Percentiles rank a stretch among this genome's conserved stretches.
Conservation (phyloP, 2,113 vertebrate species). For the Proteles cristata region DNA sequence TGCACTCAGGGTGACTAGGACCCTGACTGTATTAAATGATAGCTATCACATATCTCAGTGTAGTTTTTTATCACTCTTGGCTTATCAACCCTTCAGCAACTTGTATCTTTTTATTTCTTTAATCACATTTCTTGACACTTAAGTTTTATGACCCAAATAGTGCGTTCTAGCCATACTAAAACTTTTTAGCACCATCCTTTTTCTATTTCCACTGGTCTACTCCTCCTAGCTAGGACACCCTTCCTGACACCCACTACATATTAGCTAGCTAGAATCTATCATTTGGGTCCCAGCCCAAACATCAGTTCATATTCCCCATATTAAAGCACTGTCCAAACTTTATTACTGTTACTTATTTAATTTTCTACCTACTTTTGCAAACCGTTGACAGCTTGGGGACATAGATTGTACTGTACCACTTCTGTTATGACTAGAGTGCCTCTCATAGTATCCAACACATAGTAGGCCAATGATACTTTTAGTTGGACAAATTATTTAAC, state of each 20-base stretch:
- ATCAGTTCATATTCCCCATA: neutral
- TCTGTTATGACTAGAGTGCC: neutral
- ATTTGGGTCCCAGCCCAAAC: neutral
- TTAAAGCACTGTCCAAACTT: neutral
- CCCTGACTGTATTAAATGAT: conserved; percentile 54
- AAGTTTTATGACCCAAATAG: neutral
- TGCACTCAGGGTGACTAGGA: neutral
- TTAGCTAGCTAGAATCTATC: neutral
- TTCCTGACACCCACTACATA: neutral
- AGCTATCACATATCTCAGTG: conserved; percentile 24
- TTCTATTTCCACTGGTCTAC: neutral
- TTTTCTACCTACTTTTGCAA: neutral
- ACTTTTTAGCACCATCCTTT: neutral
- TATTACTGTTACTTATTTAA: neutral
- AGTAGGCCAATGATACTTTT: neutral
- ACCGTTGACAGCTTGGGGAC: neutral
- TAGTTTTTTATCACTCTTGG: neutral
- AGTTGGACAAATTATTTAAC: neutral
- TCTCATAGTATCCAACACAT: neutral
- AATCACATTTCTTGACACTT: neutral
- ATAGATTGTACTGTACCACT: neutral
- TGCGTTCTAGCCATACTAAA: neutral
- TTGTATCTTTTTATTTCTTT: neutral
- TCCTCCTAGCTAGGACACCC: neutral
- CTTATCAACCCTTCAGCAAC: neutral